Evolutionary conservation across 2,888 invertebrate species (phyloP).

Genomic region (Drosophila yooni): DNA sequence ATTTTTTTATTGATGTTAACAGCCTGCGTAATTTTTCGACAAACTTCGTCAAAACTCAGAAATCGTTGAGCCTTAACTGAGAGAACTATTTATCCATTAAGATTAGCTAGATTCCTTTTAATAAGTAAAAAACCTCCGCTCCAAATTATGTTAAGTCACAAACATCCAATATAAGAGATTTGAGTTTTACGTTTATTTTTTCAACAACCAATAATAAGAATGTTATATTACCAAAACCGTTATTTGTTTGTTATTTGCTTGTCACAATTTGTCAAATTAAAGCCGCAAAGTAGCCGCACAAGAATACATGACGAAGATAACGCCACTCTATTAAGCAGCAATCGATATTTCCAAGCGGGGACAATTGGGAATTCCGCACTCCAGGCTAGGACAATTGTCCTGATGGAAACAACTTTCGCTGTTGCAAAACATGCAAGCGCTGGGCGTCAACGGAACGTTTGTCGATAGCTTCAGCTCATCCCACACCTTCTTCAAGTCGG

Average conservation of each 20-base stretch:
- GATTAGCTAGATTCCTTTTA: not conserved
- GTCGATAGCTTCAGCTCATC: conserved; percentile 90
- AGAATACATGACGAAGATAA: not conserved
- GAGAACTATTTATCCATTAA: not conserved
- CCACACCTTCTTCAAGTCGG: conserved; percentile 93
- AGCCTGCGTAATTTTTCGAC: too few species aligned
- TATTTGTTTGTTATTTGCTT: conserved; percentile 19
- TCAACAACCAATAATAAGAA: conserved; percentile 7
- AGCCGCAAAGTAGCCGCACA: conserved; percentile 10
- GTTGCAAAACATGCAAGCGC: conserved; percentile 88
- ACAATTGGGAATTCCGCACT: conserved; percentile 87
- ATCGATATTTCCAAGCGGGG: conserved; percentile 86
- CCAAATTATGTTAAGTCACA: not conserved
- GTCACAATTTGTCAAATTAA: conserved; percentile 14
- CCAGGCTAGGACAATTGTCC: conserved; percentile 61
- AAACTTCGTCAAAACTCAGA: not conserved
- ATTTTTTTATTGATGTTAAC: too few species aligned
- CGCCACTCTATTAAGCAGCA: conserved; percentile 58
- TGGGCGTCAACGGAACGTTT: conserved; percentile 86
- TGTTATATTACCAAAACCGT: conserved; percentile 30
- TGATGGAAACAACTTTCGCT: conserved; percentile 70
- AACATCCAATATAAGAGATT: not conserved
- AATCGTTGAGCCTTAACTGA: not conserved
- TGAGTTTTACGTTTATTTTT: conserved; percentile 1
- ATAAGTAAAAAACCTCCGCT: not conserved